Evolutionary conservation across 2,888 invertebrate genomes (phyloP).

Genomic region (Emmelina monodactyla): DNA sequence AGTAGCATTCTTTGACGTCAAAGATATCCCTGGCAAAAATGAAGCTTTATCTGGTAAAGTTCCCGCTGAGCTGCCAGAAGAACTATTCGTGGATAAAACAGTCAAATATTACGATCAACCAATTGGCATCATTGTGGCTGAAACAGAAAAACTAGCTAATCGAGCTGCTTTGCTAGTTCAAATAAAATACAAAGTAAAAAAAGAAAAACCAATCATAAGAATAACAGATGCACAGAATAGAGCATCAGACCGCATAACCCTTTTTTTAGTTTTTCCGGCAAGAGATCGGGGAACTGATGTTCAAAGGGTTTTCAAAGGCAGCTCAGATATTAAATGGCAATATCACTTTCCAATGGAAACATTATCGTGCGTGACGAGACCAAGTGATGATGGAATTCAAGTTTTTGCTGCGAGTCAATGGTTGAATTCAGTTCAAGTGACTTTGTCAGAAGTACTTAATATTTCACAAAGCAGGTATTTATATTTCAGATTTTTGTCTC

Average conservation of each 20-base stretch:
- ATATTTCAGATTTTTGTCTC: background rate
- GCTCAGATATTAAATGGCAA: conserved; percentile 61
- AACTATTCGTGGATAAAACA: conserved; percentile 55
- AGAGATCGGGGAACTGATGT: conserved; percentile 38
- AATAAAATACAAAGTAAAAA: conserved; percentile 56
- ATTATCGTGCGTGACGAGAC: conserved; percentile 63
- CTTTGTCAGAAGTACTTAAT: conserved; percentile 56
- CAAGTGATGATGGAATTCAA: conserved; percentile 72
- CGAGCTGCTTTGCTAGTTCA: conserved; percentile 66
- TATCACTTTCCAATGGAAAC: conserved; percentile 78
- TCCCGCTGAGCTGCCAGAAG: conserved; percentile 30
- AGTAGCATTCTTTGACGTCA: conserved; percentile 68
- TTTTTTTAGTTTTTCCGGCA: conserved; percentile 27
- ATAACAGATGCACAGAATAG: conserved; percentile 30
- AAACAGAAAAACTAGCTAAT: conserved; percentile 59
- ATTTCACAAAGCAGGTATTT: conserved; percentile 67
- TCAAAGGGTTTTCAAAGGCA: conserved; percentile 62
- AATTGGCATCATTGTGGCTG: conserved; percentile 73
- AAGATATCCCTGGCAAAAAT: conserved; percentile 75
- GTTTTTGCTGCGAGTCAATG: conserved; percentile 66
- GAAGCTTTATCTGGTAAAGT: conserved; percentile 40
- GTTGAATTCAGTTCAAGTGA: conserved; percentile 59
- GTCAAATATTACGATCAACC: conserved; percentile 73
- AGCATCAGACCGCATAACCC: conserved; percentile 27
- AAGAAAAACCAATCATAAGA: conserved; percentile 31